Evolutionary conservation across 2,888 invertebrate species (phyloP), one percentile per base, ranked within the genome.

Genomic region (Clusia tigrina): DNA sequence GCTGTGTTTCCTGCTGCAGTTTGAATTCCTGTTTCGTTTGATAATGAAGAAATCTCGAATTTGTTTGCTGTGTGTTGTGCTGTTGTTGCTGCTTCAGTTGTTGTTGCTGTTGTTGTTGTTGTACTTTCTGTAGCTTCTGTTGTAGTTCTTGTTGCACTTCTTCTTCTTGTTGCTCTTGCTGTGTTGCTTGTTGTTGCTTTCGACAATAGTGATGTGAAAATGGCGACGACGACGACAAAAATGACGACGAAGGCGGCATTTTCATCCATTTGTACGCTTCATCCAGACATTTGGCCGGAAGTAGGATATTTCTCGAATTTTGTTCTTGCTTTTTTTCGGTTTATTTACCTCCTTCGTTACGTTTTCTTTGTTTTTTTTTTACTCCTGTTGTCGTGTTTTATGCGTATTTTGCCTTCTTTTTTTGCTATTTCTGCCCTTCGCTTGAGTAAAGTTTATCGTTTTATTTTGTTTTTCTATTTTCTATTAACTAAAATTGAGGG

Each of bases 201-300:
- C 69, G 74, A 72, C 71, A 76, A 71, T 65, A 74, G 68, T 72
- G 74, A 75, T 78, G 79, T 76, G 70, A 78, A 62, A 74, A 77
- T 77, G 74, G 74, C 77, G 73, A 75, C 62, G 38, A 57, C 76
- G 74, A 77, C 77, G 74, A 73, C 77, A 75, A 69, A 74, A 76
- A 73, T 74, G 73, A 75, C 76, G 73, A 71, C 78, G 77, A 78
- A 72, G 73, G 71, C 78, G 74, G 78, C 78, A 78, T 78, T 77
- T 77, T 78, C 78, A 79, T 78, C 79, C 78, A 79, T 78, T 78
- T 79, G 78, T 77, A 74, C 59, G 57, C 69, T 70, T 76, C 73
- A 78, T 77, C 77, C 75, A 76, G 74, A 77, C 78, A 78, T 74
- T 69, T 74, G 74, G 73, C 76, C 74, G 75, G 73, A 71, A 71